These are phyloP conservation scores for Bambusicola thoracicus DNA, from an alignment of 2,113 vertebrate species.

Conservation along the genomic window DNA sequence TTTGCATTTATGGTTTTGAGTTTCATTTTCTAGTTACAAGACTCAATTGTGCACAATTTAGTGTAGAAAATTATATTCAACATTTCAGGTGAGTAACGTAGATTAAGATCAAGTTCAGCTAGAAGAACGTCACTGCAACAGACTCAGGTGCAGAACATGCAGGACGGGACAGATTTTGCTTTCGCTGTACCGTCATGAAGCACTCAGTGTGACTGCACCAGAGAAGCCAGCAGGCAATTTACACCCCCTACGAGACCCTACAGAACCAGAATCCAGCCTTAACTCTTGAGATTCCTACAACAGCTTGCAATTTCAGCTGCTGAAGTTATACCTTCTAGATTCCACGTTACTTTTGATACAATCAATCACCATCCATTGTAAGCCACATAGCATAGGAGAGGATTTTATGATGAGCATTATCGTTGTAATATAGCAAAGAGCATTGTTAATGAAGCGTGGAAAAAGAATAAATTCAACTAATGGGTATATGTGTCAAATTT, in stretches of 20 bases:
- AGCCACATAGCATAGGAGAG: slow-evolving; percentile 73
- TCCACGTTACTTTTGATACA: slow-evolving; percentile 70
- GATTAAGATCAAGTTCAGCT: slow-evolving; percentile 1
- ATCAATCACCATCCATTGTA: slow-evolving; percentile 77
- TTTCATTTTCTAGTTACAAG: slow-evolving; percentile 36
- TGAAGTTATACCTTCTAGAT: slow-evolving; percentile 68
- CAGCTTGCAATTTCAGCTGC: slow-evolving; percentile 57
- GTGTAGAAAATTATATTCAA: slow-evolving; percentile 34
- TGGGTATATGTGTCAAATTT: slow-evolving; percentile 84
- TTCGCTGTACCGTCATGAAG: neutral
- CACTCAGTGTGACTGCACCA: neutral
- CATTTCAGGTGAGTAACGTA: slow-evolving; percentile 31
- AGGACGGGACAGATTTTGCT: neutral
- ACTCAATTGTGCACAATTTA: slow-evolving; percentile 27
- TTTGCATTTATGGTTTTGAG: slow-evolving; percentile 46
- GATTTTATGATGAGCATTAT: slow-evolving; percentile 81
- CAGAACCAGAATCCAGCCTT: neutral
- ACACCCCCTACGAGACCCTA: neutral
- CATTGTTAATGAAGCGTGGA: slow-evolving; percentile 83
- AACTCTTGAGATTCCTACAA: slow-evolving; percentile 64
- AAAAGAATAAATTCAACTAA: slow-evolving; percentile 84
- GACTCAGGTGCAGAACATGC: neutral
- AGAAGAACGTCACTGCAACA: neutral
- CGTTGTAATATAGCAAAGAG: slow-evolving; percentile 75
- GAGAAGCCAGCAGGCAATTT: neutral